phyloP scores from a whole-genome alignment of 2,113 vertebrate genomes.

The Sorex araneus region DNA sequence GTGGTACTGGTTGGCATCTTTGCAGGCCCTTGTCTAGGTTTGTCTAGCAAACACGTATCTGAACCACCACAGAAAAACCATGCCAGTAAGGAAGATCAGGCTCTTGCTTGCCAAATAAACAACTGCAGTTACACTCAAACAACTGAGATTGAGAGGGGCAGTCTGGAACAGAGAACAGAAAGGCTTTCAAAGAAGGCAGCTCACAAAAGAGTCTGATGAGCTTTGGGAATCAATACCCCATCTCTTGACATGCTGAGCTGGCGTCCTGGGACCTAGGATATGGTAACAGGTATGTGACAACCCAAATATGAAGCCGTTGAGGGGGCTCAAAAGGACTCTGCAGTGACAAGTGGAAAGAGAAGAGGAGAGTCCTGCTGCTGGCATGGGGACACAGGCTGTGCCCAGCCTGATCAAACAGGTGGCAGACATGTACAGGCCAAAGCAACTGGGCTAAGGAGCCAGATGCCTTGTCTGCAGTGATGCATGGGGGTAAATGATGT shows the following conservation, averaged over 20 bases:
- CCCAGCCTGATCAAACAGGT: neutral
- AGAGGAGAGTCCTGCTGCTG: neutral
- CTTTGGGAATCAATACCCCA: neutral
- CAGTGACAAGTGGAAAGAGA: neutral
- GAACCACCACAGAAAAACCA: neutral
- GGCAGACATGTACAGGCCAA: neutral
- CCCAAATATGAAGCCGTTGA: neutral
- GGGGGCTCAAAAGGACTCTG: neutral
- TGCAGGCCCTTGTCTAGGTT: neutral
- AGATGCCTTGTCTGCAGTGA: neutral
- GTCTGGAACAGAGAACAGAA: neutral
- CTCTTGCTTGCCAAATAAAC: neutral
- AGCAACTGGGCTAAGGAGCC: neutral
- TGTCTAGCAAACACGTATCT: neutral
- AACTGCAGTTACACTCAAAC: neutral
- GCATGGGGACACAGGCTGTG: neutral
- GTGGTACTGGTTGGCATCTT: neutral
- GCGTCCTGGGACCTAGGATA: neutral
- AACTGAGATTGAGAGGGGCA: neutral
- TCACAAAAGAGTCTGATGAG: neutral
- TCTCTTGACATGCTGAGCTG: slow-evolving; percentile 14
- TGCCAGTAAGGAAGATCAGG: neutral
- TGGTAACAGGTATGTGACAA: neutral
- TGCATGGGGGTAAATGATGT: neutral
- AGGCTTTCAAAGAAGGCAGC: neutral